phyloP scores from a whole-genome alignment of 2,113 vertebrate genomes.

The Sebastes schlegelii region DNA sequence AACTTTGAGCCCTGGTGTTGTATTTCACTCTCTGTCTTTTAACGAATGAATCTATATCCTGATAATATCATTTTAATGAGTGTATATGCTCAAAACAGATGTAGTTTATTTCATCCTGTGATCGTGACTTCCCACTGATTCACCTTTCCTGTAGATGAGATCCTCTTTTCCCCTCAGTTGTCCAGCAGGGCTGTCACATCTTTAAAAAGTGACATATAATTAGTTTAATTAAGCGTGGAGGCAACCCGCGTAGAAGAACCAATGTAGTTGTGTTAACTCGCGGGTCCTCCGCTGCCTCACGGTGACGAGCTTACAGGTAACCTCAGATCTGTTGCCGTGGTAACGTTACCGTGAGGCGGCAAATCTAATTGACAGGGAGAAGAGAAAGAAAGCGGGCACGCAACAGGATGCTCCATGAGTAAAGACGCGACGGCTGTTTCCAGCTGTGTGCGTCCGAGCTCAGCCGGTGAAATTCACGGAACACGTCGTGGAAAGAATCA shows the following conservation, averaged over 20 bases:
- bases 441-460: too few species aligned
- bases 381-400: too few species aligned
- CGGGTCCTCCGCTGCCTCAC: too few species aligned
- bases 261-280: too few species aligned
- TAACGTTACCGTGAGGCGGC: not conserved
- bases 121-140: not conserved
- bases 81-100: not conserved
- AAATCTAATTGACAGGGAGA: too few species aligned
- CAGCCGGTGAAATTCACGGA: too few species aligned
- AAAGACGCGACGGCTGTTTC: too few species aligned
- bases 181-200: not conserved
- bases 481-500: too few species aligned
- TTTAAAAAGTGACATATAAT: not conserved
- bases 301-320: not conserved
- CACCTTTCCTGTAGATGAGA: not conserved
- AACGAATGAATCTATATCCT: not conserved
- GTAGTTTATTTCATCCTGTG: not conserved
- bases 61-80: not conserved
- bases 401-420: too few species aligned
- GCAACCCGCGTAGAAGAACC: too few species aligned
- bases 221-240: too few species aligned
- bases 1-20: not conserved
- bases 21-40: not conserved
- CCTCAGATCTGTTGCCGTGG: not conserved
- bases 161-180: not conserved